Base-by-base conservation (phyloP, 2,888 invertebrate genomes). In the Acanthosepion esculentum region DNA sequence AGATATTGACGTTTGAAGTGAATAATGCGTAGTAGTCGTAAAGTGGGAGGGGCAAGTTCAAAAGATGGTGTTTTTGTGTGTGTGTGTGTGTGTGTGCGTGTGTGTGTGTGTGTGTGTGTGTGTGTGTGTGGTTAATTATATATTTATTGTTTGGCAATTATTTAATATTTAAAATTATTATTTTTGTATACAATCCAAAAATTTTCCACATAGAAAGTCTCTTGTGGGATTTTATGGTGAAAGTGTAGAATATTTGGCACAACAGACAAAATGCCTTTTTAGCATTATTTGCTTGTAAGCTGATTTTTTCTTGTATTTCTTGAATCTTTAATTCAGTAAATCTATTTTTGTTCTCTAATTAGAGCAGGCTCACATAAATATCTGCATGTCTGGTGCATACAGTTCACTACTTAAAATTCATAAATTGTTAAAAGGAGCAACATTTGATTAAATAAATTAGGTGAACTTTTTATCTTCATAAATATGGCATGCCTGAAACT, bases 11-110 rank as follows among this genome's bases (percentile, higher is more conserved):
- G 53, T 93, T 93, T 48, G n/a, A 92, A 26, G 41, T 93, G n/a
- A 53, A 93, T 20, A 93, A 93, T 93, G 53, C 93, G 93, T 93
- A 93, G 53, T 93, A 93, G 93, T n/a, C n/a, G 53, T 48, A 33
- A 50, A 93, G 53, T 93, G 93, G 93, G 93, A 93, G 93, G 93
- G 53, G 93, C 50, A n/a, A 78, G n/a, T 15, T n/a, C 78, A 78
- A 78, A 78, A n/a, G 18, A 4, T 23, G 20, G 20, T 59, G 20
- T 59, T 59, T 59, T 3, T 59, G 20, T 59, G 23, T 59, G 20
- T 59, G 15, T 59, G 4, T 59, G 59, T 78, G 78, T 33, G n/a
- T 33, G 78, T 33, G n/a, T 59, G 20, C 26, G 23, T 59, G 20
- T 59, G 15, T 59, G 4, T 59, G 59, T 78, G 78, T 33, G 20